phyloP scores from a whole-genome alignment of 1,140 invertebrate genomes.

The Propsilocerus akamusi region DNA sequence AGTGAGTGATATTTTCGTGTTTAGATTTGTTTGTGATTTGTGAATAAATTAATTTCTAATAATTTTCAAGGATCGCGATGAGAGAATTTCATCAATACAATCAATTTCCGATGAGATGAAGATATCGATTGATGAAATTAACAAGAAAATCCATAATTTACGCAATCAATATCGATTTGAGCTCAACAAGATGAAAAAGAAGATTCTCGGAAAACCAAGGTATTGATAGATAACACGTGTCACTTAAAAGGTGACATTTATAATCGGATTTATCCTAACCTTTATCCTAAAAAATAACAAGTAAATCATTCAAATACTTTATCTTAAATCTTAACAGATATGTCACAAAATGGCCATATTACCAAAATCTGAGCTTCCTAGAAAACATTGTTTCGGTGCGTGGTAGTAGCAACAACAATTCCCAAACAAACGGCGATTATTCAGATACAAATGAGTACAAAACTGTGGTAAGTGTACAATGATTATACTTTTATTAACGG shows the following conservation, averaged over 20 bases:
- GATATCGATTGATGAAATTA: slow-evolving; percentile 18
- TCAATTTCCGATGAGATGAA: slow-evolving; percentile 13
- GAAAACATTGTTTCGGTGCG: neutral
- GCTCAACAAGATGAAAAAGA: slow-evolving; percentile 16
- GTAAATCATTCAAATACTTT: neutral
- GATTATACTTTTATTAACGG: neutral
- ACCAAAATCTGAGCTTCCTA: neutral
- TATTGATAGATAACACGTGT: neutral
- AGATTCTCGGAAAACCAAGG: neutral
- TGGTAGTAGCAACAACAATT: neutral
- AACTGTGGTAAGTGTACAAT: neutral
- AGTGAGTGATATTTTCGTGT: too few relatives aligned
- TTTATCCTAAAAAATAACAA: too few relatives aligned
- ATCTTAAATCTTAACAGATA: neutral
- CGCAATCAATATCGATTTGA: slow-evolving; percentile 22
- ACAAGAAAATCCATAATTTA: slow-evolving; percentile 20
- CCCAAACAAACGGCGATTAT: neutral
- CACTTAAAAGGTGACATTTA: too few relatives aligned
- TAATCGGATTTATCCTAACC: too few relatives aligned
- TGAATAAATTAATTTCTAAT: too few relatives aligned
- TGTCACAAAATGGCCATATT: neutral
- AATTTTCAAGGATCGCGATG: slow-evolving; percentile 18
- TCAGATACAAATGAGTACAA: neutral
- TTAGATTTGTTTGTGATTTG: too few relatives aligned
- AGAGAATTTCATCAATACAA: slow-evolving; percentile 13